These are phyloP conservation scores for Amyelois transitella DNA, from an alignment of 1,140 invertebrate species.

Conservation along the genomic window DNA sequence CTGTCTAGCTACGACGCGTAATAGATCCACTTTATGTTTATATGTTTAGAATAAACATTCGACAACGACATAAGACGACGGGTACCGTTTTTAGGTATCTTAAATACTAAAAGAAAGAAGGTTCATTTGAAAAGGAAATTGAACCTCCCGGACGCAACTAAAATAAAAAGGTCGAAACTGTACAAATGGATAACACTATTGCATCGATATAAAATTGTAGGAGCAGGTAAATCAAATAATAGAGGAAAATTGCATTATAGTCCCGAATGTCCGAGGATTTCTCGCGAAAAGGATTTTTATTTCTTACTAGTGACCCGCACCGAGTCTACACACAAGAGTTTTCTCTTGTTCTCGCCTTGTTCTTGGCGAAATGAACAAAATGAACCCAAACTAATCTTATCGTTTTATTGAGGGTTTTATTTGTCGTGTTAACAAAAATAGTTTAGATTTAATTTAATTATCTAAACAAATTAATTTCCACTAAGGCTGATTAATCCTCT, in stretches of 20 bases:
- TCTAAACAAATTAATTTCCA: not conserved
- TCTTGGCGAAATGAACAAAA: too few species aligned
- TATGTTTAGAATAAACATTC: too few species aligned
- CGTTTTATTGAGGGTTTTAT: too few species aligned
- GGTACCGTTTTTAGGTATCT: not conserved
- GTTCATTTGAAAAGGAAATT: not conserved
- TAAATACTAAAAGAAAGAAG: not conserved
- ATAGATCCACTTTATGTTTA: too few species aligned
- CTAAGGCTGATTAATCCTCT: not conserved
- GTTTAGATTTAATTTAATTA: not conserved
- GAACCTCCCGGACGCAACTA: slow-evolving; percentile 2
- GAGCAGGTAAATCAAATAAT: slow-evolving; percentile 66
- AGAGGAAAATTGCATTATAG: slow-evolving; percentile 65
- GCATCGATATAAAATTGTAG: slow-evolving; percentile 51
- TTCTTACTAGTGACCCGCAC: too few species aligned
- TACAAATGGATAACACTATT: slow-evolving; percentile 48
- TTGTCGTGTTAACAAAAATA: too few species aligned
- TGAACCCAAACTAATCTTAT: too few species aligned
- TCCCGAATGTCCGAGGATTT: slow-evolving; percentile 45
- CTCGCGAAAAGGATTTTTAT: slow-evolving; percentile 39
- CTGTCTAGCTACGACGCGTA: too few species aligned
- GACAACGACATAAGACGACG: too few species aligned
- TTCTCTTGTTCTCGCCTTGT: too few species aligned
- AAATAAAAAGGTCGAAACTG: slow-evolving; percentile 24
- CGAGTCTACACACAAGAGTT: too few species aligned